Evolutionary conservation across 2,113 vertebrate species (phyloP), one percentile per base, ranked within the genome.

Genomic region (Siniperca knerii): DNA sequence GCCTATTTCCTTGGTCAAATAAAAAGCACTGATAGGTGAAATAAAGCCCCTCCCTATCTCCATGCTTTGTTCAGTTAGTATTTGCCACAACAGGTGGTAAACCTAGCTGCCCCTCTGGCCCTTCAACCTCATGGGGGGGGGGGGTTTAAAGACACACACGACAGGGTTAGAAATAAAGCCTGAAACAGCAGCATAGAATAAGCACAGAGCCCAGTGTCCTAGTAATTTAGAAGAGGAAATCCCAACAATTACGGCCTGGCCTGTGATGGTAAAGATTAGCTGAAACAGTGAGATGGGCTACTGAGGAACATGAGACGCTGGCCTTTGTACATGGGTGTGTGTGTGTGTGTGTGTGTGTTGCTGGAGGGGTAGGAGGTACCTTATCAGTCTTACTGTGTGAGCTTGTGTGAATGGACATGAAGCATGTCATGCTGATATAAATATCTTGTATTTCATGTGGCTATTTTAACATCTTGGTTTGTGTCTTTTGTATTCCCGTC

Each of bases 51-150:
- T 58, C 62, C 82, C 68, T 58, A 29, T 33, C 21, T 40, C 29
- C n/a, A 9, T 25, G 67, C 89, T 93, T 93, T 92, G 92, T 93
- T 92, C 57, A 76, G 89, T 80, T 77, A 82, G 88, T 92, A 93
- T 92, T 95, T 92, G 86, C 83, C 87, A 72, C 91, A 93, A 94
- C 94, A 95, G 94, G 93, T 95, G 95, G 92, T 87, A 87, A 85
- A 90, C 86, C 92, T 87, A 80, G 75, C 78, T 75, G 69, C 42
- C 89, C 87, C 90, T 76, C 75, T 67, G 73, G 87, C 92, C 72
- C 77, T 81, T n/a, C n/a, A 68, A 16, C 65, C 69, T 84, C 81
- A 84, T 40, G 57, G 29, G 77, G 75, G 44, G n/a, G n/a, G n/a
- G n/a, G n/a, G n/a, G n/a, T n/a, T 79, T 82, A 84, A 89, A 84